Percentiles rank a stretch among this genome's conserved stretches.
These are phyloP conservation scores for Mormyrus hasselquistii DNA, from an alignment of 2,797 vertebrate genomes.

Conservation along the genomic window DNA sequence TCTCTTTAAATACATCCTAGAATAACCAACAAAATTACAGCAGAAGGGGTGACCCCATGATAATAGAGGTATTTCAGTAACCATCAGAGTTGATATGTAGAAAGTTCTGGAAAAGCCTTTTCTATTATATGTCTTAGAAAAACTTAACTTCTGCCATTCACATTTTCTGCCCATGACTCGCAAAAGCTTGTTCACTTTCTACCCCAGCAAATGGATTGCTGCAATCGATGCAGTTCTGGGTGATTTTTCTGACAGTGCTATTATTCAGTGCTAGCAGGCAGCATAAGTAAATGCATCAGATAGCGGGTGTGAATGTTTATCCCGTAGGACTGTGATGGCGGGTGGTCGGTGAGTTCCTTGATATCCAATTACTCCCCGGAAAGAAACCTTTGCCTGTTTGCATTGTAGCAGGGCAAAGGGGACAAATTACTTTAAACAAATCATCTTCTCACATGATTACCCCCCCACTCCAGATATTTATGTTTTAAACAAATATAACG, in stretches of 20 bases:
- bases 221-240: not conserved
- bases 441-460: constrained; percentile 7
- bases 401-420: constrained; percentile 12
- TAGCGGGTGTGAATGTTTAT: constrained; percentile 12
- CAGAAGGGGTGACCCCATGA: not conserved
- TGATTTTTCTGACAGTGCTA: constrained; percentile 2
- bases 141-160: not conserved
- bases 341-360: not conserved
- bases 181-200: not conserved
- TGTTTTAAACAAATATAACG: not conserved
- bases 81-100: not conserved
- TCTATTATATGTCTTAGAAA: not conserved
- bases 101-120: not conserved
- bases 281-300: constrained; percentile 6
- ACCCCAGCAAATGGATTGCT: not conserved
- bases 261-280: constrained; percentile 5
- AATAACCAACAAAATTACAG: constrained; percentile 4
- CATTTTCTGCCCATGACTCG: not conserved
- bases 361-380: constrained; percentile 1
- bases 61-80: not conserved
- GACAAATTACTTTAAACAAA: constrained; percentile 8
- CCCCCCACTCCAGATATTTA: constrained; percentile 13
- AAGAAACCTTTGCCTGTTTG: not conserved
- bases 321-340: not conserved
- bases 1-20: not conserved